phyloP scores from a whole-genome alignment of 2,113 vertebrate species.

The Centrocercus urophasianus region DNA sequence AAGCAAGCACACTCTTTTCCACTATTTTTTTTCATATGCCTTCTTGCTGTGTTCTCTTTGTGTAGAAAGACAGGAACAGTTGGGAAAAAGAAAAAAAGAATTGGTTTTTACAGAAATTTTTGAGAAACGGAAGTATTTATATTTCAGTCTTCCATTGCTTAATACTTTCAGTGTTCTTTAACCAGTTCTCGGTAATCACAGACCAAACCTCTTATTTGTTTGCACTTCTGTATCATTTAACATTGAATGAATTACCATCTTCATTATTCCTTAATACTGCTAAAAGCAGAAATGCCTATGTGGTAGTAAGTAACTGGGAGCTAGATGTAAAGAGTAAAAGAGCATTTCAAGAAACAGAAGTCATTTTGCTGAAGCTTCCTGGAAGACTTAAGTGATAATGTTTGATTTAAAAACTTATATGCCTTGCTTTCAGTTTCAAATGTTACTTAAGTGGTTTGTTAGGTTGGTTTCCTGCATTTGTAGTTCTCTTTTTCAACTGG shows the following conservation, averaged over 20 bases:
- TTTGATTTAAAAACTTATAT: neutral
- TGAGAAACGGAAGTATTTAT: neutral
- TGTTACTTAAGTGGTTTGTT: neutral
- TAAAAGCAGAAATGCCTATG: neutral
- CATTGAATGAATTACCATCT: neutral
- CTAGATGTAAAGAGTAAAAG: neutral
- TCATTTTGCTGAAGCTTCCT: neutral
- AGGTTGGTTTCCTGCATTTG: neutral
- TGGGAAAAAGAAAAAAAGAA: neutral
- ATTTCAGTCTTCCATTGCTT: neutral
- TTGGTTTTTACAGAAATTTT: neutral
- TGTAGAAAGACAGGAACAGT: neutral
- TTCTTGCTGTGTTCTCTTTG: neutral
- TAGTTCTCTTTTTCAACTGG: neutral
- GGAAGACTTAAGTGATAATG: neutral
- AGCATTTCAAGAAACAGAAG: neutral
- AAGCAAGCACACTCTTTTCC: neutral
- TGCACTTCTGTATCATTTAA: neutral
- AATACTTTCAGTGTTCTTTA: accelerated
- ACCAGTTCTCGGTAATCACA: accelerated
- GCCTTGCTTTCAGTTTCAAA: neutral
- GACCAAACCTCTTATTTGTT: neutral
- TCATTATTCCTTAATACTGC: neutral
- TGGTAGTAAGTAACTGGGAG: neutral
- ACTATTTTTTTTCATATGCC: neutral